Base-by-base conservation (phyloP, 2,113 vertebrate genomes). In the Dendropsophus ebraccatus region DNA sequence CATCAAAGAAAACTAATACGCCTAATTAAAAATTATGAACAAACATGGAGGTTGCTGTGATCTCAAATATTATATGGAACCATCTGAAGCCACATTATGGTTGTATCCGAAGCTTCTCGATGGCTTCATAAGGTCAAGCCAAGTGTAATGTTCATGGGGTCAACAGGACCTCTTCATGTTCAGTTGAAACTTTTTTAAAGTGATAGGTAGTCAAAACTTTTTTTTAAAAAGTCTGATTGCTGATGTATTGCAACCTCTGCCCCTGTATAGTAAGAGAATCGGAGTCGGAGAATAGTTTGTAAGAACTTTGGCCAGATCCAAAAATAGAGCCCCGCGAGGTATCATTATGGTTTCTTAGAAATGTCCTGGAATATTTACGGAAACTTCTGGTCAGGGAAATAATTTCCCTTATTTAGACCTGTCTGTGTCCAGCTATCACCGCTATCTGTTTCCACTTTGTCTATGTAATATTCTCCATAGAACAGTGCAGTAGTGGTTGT, bases 261-360 rank as follows among this genome's bases (percentile, higher is more conserved):
- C 50, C 50, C 50, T 2, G 2, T 52, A 2, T 52, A 52, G 12
- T 60, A 9, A 12, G n/a, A 30, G 25, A n/a, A n/a, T n/a, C n/a
- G n/a, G n/a, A n/a, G n/a, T n/a, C n/a, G n/a, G n/a, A n/a, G 67
- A 11, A 70, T 23, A 11, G 32, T 37, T 23, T 19, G 30, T 19
- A 28, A 32, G 14, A 65, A 30, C n/a, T 28, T n/a, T 62, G 11
- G 12, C 47, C 47, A 13, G 28, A 41, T 70, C 19, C 7, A 21
- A 19, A 70, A 70, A 70, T 70, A 37, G 67, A 41, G 12, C 1
- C 19, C 35, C 28, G 30, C 17, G 17, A 70, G 67, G 17, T 70
- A 23, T 41, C 67, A 70, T 70, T 41, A 70, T 41, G 67, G 67
- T 35, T 69, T 69, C 65, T 69, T 69, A 69, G 30, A 69, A 69